Evolutionary conservation across 2,888 invertebrate genomes (phyloP), one percentile per base, ranked within the genome.

Genomic region (Beris chalybata): DNA sequence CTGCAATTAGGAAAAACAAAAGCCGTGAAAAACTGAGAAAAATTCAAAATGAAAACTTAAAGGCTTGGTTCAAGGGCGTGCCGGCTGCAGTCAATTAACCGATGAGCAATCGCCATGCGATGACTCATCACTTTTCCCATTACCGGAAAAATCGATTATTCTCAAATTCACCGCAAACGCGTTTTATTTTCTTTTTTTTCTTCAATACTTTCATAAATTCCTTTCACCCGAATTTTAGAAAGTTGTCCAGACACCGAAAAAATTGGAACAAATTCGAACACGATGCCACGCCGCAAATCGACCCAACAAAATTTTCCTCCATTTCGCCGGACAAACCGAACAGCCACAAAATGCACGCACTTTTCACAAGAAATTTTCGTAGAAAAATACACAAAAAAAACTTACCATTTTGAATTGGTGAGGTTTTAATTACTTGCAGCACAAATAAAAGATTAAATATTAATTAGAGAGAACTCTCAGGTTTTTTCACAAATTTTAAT

Each of bases 1-100:
- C 89, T 89, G 78, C 59, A 82, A 82, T 47, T n/a, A 12, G n/a
- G 31, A 3, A 52, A 52, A 29, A 11, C 7, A 52, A 29, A 13
- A 52, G n/a, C 48, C n/a, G 5, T 15, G n/a, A 53, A 29, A 22
- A 22, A 22, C 52, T 2, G 4, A 32, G 4, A 32, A 29, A 53
- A 12, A 11, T 9, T 22, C 4, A 29, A 53, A 53, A 2, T 29
- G 3, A 13, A 12, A 13, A 53, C n/a, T n/a, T n/a, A 29, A 53
- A 12, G 7, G 30, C n/a, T 22, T 4, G n/a, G n/a, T 4, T 45
- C 45, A 9, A 47, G 58, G 58, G 58, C 47, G 58, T 58, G 58
- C 58, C 58, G 58, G 58, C 58, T 53, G 31, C n/a, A 5, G 15
- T 47, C 13, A 12, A 9, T 53, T 29, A 29, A 29, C 22, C 53